Base-by-base conservation (phyloP, 2,113 vertebrate species). In the Gambusia holbrooki region DNA sequence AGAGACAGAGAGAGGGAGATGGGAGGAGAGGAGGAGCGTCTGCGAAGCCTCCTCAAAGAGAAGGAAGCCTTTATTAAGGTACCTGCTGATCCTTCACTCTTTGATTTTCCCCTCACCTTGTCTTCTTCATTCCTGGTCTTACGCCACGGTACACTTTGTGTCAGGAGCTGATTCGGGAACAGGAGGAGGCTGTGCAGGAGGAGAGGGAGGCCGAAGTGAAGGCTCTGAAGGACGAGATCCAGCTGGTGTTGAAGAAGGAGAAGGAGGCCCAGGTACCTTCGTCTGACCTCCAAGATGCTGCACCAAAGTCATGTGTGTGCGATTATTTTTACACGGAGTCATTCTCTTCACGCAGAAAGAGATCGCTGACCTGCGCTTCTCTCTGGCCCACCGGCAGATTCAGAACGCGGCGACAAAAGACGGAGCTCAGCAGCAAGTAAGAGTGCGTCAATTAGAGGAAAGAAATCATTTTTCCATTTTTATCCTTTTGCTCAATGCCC, bases 161-260 rank as follows among this genome's bases (percentile, higher is more conserved):
- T 28, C 82, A 95, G 95, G 91, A 94, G 65, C 89, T 95, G 73
- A 89, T 94, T 90, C 88, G 87, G 65, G 69, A 69, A 42, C 92
- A 91, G 51, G 92, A 92, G 32, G 91, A 95, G 63, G 71, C 69
- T 1, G 88, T 87, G 86, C 85, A 83, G 63, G 71, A 80, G 77
- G 92, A 84, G 29, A 87, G 73, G 0, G 86, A 91, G 65, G 73
- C 66, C 0, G 90, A 90, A 67, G 67, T 89, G 75, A 79, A 63
- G 81, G 93, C 88, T 75, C 85, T 96, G 60, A 95, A 93, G 89
- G 97, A 98, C 27, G 97, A 99, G 65, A 92, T 99, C 71, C 95
- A 95, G 74, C 94, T 99, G 42, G 92, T 96, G 79, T 81, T 90
- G 5, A 97, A 93, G 93, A 99, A 96, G 82, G 96, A 98, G 84